Conservation (phyloP, 2,797 vertebrate genomes). For the Iguana delicatissima region DNA sequence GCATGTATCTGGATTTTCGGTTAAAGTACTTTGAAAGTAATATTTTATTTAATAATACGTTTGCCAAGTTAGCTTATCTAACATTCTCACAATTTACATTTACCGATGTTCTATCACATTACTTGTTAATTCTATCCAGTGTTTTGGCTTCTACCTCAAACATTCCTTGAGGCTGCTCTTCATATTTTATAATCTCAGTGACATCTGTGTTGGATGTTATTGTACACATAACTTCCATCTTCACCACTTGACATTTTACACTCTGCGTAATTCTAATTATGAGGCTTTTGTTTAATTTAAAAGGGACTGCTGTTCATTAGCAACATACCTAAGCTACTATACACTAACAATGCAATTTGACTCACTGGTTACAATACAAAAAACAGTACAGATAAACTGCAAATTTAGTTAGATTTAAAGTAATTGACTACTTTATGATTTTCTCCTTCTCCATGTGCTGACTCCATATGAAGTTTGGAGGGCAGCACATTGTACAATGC, state of each 20-base stretch:
- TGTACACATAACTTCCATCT: conserved; percentile 61
- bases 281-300: conserved; percentile 51
- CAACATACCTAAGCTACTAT: not conserved
- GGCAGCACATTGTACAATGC: not conserved
- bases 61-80: conserved; percentile 43
- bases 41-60: conserved; percentile 9
- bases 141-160: conserved; percentile 68
- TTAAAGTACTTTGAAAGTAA: not conserved
- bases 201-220: conserved; percentile 76
- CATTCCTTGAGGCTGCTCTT: conserved; percentile 67
- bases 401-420: not conserved
- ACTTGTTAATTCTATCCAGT: conserved; percentile 64
- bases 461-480: not conserved
- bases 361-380: not conserved
- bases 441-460: not conserved
- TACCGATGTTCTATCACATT: not conserved
- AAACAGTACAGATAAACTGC: not conserved
- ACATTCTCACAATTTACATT: conserved; percentile 18
- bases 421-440: not conserved
- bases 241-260: conserved; percentile 61
- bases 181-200: conserved; percentile 68
- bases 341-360: not conserved
- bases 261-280: conserved; percentile 49
- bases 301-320: conserved; percentile 37
- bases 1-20: not conserved